Evolutionary conservation across 1,140 invertebrate species (phyloP), one percentile per base, ranked within the genome.

Genomic region (Amyelois transitella): DNA sequence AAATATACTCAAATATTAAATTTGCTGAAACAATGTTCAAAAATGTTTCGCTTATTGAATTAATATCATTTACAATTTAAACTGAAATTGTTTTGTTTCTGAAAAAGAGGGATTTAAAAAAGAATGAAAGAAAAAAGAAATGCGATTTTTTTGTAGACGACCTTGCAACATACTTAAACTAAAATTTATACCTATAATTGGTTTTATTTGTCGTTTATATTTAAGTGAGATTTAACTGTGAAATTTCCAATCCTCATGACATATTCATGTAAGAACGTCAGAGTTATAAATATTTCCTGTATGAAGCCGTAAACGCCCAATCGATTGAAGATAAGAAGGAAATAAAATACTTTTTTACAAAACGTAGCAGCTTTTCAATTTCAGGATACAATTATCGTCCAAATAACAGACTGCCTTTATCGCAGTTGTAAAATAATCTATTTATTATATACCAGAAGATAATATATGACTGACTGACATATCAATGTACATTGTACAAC

Each of bases 331-430:
- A 19, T 53, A 45, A 18, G 6, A 8, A 24, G 48, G 54, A 55
- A 64, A 66, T 58, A 32, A 32, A 32, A 32, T 10, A 12, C 60
- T 43, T 50, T 28, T 59, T 61, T 57, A 65, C 60, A 59, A 55
- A 10, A 28, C 43, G 52, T 62, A 45, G 64, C 59, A 61, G 53
- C 67, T 3, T 24, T 24, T 24, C 22, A 3, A n/a, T 24, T 24
- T 5, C 8, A 24, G 22, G 22, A 5, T 5, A 24, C 8, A 24
- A 24, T 24, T 24, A n/a, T n/a, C n/a, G n/a, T n/a, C n/a, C n/a
- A n/a, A n/a, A n/a, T n/a, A n/a, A n/a, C n/a, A n/a, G n/a, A n/a
- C n/a, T n/a, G n/a, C n/a, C n/a, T n/a, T n/a, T n/a, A n/a, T n/a
- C n/a, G n/a, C n/a, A n/a, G n/a, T n/a, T n/a, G n/a, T n/a, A n/a